Percentiles rank a stretch among this genome's conserved stretches.
Conservation (phyloP, 2,888 invertebrate genomes). For the Panopea generosa region DNA sequence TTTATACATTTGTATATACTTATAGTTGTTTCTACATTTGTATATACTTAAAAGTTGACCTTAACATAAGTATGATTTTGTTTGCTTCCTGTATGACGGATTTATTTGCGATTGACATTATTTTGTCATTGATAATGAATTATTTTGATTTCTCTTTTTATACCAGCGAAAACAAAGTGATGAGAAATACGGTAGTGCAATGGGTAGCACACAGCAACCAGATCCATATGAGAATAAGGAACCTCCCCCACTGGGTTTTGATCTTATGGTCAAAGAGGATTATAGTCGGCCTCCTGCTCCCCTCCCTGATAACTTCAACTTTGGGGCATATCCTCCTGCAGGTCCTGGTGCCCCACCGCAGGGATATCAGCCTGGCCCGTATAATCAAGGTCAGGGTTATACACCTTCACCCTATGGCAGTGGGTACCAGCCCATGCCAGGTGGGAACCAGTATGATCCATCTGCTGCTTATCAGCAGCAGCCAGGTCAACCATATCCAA, state of each 20-base stretch:
- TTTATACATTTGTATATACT: too few relatives aligned
- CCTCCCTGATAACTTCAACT: not conserved
- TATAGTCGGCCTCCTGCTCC: slow-evolving; percentile 23
- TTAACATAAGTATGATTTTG: too few relatives aligned
- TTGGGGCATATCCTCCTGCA: slow-evolving; percentile 5
- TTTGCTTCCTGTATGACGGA: too few relatives aligned
- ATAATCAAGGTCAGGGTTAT: slow-evolving; percentile 19
- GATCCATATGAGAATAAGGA: slow-evolving; percentile 51
- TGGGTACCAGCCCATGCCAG: slow-evolving; percentile 38
- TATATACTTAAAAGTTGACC: too few relatives aligned
- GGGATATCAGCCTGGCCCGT: slow-evolving; percentile 41
- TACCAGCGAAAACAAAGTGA: slow-evolving; percentile 13
- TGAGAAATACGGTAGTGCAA: slow-evolving; percentile 34
- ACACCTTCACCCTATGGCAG: slow-evolving; percentile 12
- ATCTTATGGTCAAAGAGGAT: slow-evolving; percentile 50
- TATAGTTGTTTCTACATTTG: too few relatives aligned
- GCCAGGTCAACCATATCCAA: slow-evolving; percentile 26
- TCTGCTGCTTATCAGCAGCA: slow-evolving; percentile 27
- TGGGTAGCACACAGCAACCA: slow-evolving; percentile 21
- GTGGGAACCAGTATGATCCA: slow-evolving; percentile 20
- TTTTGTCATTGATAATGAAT: too few relatives aligned
- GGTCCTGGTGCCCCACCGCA: slow-evolving; percentile 16
- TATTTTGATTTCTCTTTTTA: slow-evolving; percentile 4
- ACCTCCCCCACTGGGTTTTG: slow-evolving; percentile 60
- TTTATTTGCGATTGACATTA: too few relatives aligned